Evolutionary conservation across 2,797 vertebrate genomes (phyloP), one percentile per base, ranked within the genome.

Genomic region (Sebastes trivittatus): DNA sequence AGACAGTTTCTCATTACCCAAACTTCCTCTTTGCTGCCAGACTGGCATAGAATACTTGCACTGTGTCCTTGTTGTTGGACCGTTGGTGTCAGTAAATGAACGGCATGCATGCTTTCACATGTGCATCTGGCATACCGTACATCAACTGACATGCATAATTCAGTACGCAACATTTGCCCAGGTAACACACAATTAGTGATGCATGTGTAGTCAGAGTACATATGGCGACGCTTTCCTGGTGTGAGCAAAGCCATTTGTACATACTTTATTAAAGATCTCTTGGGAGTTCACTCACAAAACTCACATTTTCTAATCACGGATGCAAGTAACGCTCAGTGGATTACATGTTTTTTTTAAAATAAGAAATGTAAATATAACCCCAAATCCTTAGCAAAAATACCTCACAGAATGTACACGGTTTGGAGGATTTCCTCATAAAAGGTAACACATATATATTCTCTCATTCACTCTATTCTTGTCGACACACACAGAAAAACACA

Each of bases 1-100:
- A 84, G 84, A 81, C 75, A 74, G 72, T 77, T 80, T 61, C 72
- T 86, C 83, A 88, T 88, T 87, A 80, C 2, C 8, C 68, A 60
- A 54, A 71, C 62, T 67, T 87, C 64, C 77, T 82, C 38, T 81
- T 80, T 66, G 32, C 58, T 70, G 67, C 58, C 72, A 83, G 75
- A 34, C 54, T 82, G 72, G 13, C 56, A 5, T 29, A 25, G 59
- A 81, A n/a, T 72, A 67, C 58, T 52, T 59, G 62, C 23, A 13
- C 36, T 75, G 27, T 70, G 62, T 60, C 25, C 82, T 10, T 72
- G 59, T 59, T 42, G 60, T 56, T 72, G 25, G 29, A 58, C 20
- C 1, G 2, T 42, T 38, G 67, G 55, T 30, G 49, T 58, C 36
- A 32, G 38, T 55, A 52, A 71, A 49, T 60, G 27, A 59, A 25